Evolutionary conservation across 1,140 invertebrate genomes (phyloP).

Genomic region (Gonioctena quinquepunctata): DNA sequence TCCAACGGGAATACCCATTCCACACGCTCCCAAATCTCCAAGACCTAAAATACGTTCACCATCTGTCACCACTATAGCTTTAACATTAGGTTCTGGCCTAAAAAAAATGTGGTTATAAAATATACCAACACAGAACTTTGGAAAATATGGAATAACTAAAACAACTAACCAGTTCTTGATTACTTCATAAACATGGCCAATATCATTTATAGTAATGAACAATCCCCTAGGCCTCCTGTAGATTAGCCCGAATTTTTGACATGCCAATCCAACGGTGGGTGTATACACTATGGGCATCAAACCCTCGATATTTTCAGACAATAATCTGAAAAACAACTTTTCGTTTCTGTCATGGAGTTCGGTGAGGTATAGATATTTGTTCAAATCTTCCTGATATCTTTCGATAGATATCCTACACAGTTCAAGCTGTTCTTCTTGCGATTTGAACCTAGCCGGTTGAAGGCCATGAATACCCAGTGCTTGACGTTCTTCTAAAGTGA

Average conservation of each 20-base stretch:
- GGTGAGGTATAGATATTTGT: slow-evolving; percentile 88
- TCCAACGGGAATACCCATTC: slow-evolving; percentile 93
- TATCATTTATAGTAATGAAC: slow-evolving; percentile 97
- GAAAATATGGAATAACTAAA: slow-evolving; percentile 37
- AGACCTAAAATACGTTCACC: slow-evolving; percentile 91
- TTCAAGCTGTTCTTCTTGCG: slow-evolving; percentile 88
- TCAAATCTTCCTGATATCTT: slow-evolving; percentile 85
- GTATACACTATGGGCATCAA: slow-evolving; percentile 93
- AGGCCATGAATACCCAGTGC: slow-evolving; percentile 90
- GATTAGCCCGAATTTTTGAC: slow-evolving; percentile 94
- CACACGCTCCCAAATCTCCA: slow-evolving; percentile 91
- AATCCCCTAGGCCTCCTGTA: slow-evolving; percentile 89
- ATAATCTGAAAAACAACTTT: slow-evolving; percentile 89
- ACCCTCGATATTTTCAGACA: slow-evolving; percentile 84
- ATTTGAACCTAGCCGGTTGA: slow-evolving; percentile 90
- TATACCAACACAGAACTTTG: too few relatives aligned
- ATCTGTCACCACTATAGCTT: slow-evolving; percentile 92
- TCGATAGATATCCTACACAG: slow-evolving; percentile 85
- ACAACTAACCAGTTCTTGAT: slow-evolving; percentile 76
- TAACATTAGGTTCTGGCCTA: slow-evolving; percentile 87
- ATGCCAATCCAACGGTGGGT: slow-evolving; percentile 90
- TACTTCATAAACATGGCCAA: slow-evolving; percentile 86
- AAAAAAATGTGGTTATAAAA: slow-evolving; percentile 19
- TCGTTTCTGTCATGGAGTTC: slow-evolving; percentile 85
- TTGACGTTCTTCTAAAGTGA: slow-evolving; percentile 89